Evolutionary conservation across 2,888 invertebrate species (phyloP).

Genomic region (Agonopterix subpropinquella): DNA sequence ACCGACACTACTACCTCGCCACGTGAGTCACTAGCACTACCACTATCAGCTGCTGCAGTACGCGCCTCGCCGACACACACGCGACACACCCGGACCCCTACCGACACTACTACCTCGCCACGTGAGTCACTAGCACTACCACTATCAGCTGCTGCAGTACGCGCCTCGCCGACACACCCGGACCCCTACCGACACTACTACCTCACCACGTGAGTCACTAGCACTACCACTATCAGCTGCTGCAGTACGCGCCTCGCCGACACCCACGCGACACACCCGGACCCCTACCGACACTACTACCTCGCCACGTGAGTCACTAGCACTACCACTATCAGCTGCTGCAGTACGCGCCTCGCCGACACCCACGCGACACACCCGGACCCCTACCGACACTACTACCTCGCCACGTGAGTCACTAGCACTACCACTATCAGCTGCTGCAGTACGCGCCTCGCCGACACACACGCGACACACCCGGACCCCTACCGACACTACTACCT

Average conservation of each 20-base stretch:
- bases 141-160: slow-evolving; percentile 34
- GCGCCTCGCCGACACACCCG: slow-evolving; percentile 29
- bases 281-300: slow-evolving; percentile 45
- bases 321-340: slow-evolving; percentile 25
- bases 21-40: slow-evolving; percentile 31
- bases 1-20: slow-evolving; percentile 48
- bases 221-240: slow-evolving; percentile 20
- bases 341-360: slow-evolving; percentile 35
- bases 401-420: slow-evolving; percentile 42
- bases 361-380: slow-evolving; percentile 10
- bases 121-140: slow-evolving; percentile 30
- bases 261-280: slow-evolving; percentile 10
- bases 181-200: slow-evolving; percentile 44
- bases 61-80: slow-evolving; percentile 29
- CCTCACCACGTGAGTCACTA: slow-evolving; percentile 43
- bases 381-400: slow-evolving; percentile 45
- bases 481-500: slow-evolving; percentile 48
- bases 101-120: slow-evolving; percentile 46
- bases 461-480: slow-evolving; percentile 11
- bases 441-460: slow-evolving; percentile 34
- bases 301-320: slow-evolving; percentile 42
- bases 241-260: slow-evolving; percentile 38
- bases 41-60: slow-evolving; percentile 33
- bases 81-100: slow-evolving; percentile 25
- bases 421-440: slow-evolving; percentile 26